phyloP scores from a whole-genome alignment of 2,888 invertebrate genomes.

The Chymomyza fuscimana region DNA sequence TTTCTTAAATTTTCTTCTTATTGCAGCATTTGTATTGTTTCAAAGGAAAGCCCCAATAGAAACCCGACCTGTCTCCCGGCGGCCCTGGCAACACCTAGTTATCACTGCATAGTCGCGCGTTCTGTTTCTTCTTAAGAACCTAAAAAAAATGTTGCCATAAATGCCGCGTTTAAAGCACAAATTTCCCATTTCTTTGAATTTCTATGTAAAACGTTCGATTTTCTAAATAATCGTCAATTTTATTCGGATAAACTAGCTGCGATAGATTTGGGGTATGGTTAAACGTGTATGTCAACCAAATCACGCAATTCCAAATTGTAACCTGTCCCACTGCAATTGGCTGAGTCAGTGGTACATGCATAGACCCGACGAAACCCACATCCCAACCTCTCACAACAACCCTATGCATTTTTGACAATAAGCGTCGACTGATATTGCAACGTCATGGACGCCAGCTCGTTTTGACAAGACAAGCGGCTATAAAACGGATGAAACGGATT shows the following conservation, averaged over 20 bases:
- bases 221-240: background rate
- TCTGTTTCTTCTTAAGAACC: no score
- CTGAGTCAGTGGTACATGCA: background rate
- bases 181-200: no score
- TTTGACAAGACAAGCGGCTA: conserved; percentile 20
- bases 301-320: conserved; percentile 47
- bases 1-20: no score
- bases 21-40: no score
- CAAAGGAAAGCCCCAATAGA: no score
- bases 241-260: background rate
- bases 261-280: background rate
- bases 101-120: no score
- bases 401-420: conserved; percentile 2
- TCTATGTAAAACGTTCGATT: no score
- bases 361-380: background rate
- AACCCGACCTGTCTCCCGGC: no score
- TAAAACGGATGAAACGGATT: conserved; percentile 61
- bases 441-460: background rate
- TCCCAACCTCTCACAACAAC: background rate
- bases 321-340: background rate
- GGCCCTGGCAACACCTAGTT: no score
- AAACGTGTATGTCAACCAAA: background rate
- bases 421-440: background rate
- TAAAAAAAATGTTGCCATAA: no score
- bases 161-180: no score